Evolutionary conservation across 2,113 vertebrate genomes (phyloP).

Genomic region (Urocynchramus pylzowi): DNA sequence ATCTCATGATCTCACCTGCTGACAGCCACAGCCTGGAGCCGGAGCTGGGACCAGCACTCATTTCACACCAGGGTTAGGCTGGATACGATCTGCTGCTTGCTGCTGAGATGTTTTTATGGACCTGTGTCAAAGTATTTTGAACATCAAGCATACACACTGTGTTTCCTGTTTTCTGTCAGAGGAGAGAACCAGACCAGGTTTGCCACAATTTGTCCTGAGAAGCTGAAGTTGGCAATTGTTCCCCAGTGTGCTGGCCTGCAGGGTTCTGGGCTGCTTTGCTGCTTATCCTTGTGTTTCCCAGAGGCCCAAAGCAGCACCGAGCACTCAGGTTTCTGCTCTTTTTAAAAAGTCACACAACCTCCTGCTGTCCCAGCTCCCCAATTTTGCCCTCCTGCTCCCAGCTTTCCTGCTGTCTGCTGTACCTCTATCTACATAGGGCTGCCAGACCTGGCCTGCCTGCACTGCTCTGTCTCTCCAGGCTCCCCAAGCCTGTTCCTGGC

Average conservation of each 20-base stretch:
- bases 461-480: accelerated
- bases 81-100: background rate
- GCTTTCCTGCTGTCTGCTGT: background rate
- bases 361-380: background rate
- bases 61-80: background rate
- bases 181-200: background rate
- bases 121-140: background rate
- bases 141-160: background rate
- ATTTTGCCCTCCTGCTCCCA: accelerated
- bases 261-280: background rate
- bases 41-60: background rate
- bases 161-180: background rate
- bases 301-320: background rate
- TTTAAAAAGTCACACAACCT: background rate
- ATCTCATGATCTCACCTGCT: background rate
- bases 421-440: background rate
- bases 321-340: background rate
- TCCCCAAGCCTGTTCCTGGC: background rate
- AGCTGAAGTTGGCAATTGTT: accelerated
- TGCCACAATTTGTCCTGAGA: background rate
- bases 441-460: background rate
- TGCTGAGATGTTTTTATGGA: background rate
- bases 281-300: background rate
- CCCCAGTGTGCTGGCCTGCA: accelerated
- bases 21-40: background rate